Evolutionary conservation across 1,140 invertebrate species (phyloP), one percentile per base, ranked within the genome.

Genomic region (Magallana angulata): DNA sequence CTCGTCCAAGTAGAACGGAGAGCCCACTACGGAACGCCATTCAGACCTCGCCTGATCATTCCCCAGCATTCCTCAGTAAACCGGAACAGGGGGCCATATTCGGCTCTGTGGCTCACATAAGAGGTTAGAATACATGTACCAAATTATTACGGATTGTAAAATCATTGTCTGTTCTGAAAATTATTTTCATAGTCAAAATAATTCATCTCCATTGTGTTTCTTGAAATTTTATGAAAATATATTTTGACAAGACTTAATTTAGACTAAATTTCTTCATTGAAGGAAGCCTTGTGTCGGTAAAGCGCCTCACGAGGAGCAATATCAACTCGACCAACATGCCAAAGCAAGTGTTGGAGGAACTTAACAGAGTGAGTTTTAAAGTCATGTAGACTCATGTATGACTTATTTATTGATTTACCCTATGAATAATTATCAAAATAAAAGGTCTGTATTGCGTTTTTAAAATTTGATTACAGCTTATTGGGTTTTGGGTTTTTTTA

Each of bases 31-130:
- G 24, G 18, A 84, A 36, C 18, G 57, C 16, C 12, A 76, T 71
- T 48, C 62, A 24, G 57, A 14, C 62, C 8, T 86, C 87, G 11
- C 76, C 85, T 9, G 83, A 87, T 48, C 80, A 88, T n/a, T 89
- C 87, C 0, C 87, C 88, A 0, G 59, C 83, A 6, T 83, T 71
- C 14, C 71, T 85, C 11, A 90, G 90, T 59, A 85, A 89, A 48
- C 68, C 87, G 14, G 93, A 93, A 58, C 36, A 85, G 16, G 90
- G 89, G 3, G 85, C 90, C 16, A 93, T 92, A 90, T 93, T 93
- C 87, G 93, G 92, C 8, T 92, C 92, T n/a, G 93, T 93, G 1
- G 92, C 92, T 5, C 92, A 92, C 83, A 86, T 92, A 8, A 91
- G 90, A 91, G 92, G 93, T 93, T 24, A 24, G 36, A 4, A 48